Conservation (phyloP, 2,113 vertebrate species). For the Coptodon rendalli region DNA sequence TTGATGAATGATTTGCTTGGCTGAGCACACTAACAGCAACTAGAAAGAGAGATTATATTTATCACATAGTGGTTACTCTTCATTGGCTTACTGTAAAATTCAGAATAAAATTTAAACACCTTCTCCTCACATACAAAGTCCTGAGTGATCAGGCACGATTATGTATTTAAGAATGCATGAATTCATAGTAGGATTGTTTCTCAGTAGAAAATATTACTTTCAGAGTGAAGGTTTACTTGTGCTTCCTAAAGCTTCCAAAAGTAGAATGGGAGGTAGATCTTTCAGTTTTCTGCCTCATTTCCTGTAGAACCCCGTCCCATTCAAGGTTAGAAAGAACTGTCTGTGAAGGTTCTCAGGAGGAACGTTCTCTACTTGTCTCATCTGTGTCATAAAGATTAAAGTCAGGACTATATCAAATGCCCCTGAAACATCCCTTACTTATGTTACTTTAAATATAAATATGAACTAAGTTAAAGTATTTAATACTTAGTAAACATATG, state of each 20-base stretch:
- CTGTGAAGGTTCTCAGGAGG: background rate
- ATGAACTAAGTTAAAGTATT: background rate
- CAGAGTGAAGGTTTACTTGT: background rate
- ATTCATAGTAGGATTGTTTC: background rate
- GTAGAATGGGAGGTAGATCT: background rate
- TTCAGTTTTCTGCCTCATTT: background rate
- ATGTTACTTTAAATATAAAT: background rate
- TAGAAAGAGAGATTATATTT: background rate
- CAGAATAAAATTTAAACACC: background rate
- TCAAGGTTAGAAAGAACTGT: background rate
- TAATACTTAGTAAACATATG: background rate
- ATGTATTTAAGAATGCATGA: background rate
- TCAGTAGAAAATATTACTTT: background rate
- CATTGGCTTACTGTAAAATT: background rate
- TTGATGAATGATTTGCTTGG: background rate
- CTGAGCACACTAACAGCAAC: background rate
- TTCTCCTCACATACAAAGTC: background rate
- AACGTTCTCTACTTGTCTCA: background rate
- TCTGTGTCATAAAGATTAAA: background rate
- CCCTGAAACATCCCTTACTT: background rate
- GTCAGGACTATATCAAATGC: background rate
- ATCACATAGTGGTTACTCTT: background rate
- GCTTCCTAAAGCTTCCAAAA: background rate
- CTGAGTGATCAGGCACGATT: background rate
- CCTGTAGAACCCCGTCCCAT: background rate